phyloP scores from a whole-genome alignment of 2,113 vertebrate genomes.

The Lepisosteus osseus region DNA sequence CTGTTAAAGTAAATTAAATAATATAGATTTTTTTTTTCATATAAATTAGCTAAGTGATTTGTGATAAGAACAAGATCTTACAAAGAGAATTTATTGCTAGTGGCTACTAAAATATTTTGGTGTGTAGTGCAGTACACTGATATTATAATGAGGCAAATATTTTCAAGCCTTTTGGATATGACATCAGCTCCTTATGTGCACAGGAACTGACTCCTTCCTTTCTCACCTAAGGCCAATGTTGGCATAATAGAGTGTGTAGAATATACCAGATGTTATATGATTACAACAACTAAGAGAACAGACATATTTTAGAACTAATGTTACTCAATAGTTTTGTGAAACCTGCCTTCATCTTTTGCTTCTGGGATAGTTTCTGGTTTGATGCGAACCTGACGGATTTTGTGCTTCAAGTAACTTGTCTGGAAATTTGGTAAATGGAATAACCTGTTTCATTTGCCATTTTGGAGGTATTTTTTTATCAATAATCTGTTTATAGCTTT shows the following conservation, averaged over 20 bases:
- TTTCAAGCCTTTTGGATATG: neutral
- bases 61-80: too few relatives aligned
- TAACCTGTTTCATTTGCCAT: too few relatives aligned
- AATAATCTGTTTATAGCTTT: too few relatives aligned
- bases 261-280: constrained; percentile 32
- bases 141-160: constrained; percentile 14
- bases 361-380: too few relatives aligned
- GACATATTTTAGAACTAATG: too few relatives aligned
- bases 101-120: neutral
- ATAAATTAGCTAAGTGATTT: too few relatives aligned
- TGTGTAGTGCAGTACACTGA: neutral
- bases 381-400: too few relatives aligned
- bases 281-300: neutral
- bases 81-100: neutral
- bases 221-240: constrained; percentile 1
- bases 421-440: too few relatives aligned
- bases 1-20: neutral
- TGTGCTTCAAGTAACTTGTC: too few relatives aligned
- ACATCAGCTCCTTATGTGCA: neutral
- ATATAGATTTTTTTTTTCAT: neutral
- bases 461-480: too few relatives aligned
- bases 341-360: too few relatives aligned
- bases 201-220: constrained; percentile 13
- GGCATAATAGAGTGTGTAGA: constrained; percentile 18
- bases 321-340: too few relatives aligned